phyloP scores from a whole-genome alignment of 2,797 vertebrate genomes.

The Sebastes oblongus region DNA sequence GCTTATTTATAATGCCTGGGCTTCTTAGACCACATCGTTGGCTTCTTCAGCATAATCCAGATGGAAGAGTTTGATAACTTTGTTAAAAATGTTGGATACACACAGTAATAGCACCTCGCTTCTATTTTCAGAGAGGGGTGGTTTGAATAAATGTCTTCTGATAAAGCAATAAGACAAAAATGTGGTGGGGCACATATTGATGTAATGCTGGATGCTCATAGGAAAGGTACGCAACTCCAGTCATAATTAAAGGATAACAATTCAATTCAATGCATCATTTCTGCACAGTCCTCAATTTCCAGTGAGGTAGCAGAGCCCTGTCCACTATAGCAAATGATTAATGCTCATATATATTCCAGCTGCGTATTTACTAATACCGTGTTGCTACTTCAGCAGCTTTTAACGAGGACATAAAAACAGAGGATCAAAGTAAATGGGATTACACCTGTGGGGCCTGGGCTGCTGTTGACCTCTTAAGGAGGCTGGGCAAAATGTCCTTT shows the following conservation, averaged over 20 bases:
- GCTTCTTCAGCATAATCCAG: conserved; percentile 64
- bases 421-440: conserved; percentile 69
- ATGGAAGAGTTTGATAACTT: conserved; percentile 75
- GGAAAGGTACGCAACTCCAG: background rate
- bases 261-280: conserved; percentile 39
- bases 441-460: conserved; percentile 67
- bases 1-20: conserved; percentile 57
- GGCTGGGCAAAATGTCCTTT: conserved; percentile 43
- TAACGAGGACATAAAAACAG: conserved; percentile 75
- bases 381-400: conserved; percentile 74
- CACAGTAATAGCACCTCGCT: conserved; percentile 53
- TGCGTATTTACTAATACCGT: conserved; percentile 67
- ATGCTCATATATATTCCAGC: conserved; percentile 59
- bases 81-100: conserved; percentile 60
- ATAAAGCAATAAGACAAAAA: conserved; percentile 37
- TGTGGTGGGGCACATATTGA: conserved; percentile 9
- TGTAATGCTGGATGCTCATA: conserved; percentile 17
- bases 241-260: conserved; percentile 19
- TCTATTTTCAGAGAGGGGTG: conserved; percentile 40
- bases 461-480: conserved; percentile 56
- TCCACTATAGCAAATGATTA: conserved; percentile 48
- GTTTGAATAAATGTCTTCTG: conserved; percentile 37
- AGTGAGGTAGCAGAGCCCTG: conserved; percentile 22
- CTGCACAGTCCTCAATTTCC: conserved; percentile 25
- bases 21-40: conserved; percentile 47